Conservation (phyloP, 2,797 vertebrate species). For the Meriones psammophilus region DNA sequence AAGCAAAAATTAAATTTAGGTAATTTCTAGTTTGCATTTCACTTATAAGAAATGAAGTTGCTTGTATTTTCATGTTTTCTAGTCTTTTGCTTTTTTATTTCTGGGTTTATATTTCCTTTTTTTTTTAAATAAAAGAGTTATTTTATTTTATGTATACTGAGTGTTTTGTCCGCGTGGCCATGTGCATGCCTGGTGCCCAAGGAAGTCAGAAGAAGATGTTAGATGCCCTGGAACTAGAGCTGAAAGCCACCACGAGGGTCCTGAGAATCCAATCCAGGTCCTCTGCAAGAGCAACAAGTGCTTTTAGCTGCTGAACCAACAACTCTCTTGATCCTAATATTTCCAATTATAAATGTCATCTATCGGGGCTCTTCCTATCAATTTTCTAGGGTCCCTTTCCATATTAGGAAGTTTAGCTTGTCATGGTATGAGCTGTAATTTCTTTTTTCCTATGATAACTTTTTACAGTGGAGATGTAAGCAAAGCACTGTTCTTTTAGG, state of each 20-base stretch:
- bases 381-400: conserved; percentile 4
- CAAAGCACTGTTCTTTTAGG: conserved; percentile 37
- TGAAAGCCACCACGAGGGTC: background rate
- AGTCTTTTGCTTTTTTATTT: conserved; percentile 26
- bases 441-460: background rate
- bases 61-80: conserved; percentile 8
- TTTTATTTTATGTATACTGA: background rate
- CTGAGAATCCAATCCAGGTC: background rate
- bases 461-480: background rate
- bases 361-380: background rate
- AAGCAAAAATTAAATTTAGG: conserved; percentile 40
- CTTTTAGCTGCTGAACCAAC: background rate
- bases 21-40: conserved; percentile 35
- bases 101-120: background rate
- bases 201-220: background rate
- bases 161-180: background rate
- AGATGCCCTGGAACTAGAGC: background rate
- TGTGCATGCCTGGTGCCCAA: background rate
- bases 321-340: background rate
- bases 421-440: background rate
- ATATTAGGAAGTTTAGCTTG: conserved; percentile 36
- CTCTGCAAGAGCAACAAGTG: background rate
- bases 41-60: conserved; percentile 15
- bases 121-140: background rate
- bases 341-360: background rate